Conservation (phyloP, 2,113 vertebrate species). For the Puffinus mauretanicus region DNA sequence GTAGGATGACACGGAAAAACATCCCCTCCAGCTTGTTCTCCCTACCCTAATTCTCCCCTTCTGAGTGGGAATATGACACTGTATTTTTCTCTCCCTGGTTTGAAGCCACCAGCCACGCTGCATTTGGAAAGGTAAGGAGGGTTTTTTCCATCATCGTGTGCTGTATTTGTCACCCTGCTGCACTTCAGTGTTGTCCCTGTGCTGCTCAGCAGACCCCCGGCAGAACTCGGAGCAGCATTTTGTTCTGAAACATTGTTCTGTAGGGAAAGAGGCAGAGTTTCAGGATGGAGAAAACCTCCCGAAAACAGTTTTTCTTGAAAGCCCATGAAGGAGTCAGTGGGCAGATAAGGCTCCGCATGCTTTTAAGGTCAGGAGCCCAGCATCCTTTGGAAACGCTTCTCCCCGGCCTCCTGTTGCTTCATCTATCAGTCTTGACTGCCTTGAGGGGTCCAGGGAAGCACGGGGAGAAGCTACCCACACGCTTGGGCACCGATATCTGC, state of each 20-base stretch:
- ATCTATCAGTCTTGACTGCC: background rate
- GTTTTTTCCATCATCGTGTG: background rate
- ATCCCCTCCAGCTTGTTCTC: background rate
- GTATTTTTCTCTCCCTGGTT: background rate
- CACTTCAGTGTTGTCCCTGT: background rate
- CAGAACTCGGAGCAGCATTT: background rate
- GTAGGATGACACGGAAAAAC: background rate
- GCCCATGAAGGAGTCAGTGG: too few relatives aligned
- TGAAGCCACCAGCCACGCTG: background rate
- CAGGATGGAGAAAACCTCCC: background rate
- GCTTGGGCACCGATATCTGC: accelerated
- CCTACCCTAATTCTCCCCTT: background rate
- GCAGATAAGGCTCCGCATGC: accelerated
- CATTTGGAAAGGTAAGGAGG: background rate
- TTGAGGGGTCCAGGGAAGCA: background rate
- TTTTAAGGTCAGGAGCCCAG: background rate
- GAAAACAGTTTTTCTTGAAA: background rate
- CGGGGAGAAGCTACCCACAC: accelerated
- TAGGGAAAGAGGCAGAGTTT: background rate
- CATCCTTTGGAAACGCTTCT: too few relatives aligned
- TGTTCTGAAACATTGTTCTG: background rate
- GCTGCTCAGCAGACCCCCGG: background rate
- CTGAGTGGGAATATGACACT: background rate
- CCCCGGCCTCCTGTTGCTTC: background rate
- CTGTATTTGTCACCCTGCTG: background rate